These are phyloP conservation scores for Amblyteles armatorius DNA, from an alignment of 2,888 invertebrate species.

Conservation along the genomic window DNA sequence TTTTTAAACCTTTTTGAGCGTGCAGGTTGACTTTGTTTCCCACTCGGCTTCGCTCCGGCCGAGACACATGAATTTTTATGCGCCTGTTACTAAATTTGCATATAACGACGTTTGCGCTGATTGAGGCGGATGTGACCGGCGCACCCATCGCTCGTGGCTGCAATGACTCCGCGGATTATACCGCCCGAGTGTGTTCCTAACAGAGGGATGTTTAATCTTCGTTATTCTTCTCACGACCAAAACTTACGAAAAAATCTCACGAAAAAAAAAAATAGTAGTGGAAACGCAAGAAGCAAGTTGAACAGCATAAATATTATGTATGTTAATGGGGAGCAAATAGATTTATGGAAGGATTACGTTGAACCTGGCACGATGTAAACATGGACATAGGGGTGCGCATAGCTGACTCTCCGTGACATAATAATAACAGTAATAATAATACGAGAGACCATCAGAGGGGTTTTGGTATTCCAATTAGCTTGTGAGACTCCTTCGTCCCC, in stretches of 20 bases:
- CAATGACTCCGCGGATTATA: slow-evolving; percentile 52
- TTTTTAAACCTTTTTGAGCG: not conserved
- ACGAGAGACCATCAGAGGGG: not conserved
- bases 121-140: slow-evolving; percentile 79
- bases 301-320: slow-evolving; percentile 16
- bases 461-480: slow-evolving; percentile 31
- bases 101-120: slow-evolving; percentile 79
- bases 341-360: slow-evolving; percentile 37
- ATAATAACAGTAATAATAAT: slow-evolving; percentile 21
- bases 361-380: slow-evolving; percentile 27
- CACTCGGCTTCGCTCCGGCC: slow-evolving; percentile 26
- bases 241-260: not conserved
- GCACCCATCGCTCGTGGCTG: slow-evolving; percentile 71
- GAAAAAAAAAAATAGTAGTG: not conserved
- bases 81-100: slow-evolving; percentile 76
- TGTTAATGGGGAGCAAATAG: slow-evolving; percentile 40
- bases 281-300: not conserved
- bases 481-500: slow-evolving; percentile 19
- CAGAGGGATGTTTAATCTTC: slow-evolving; percentile 27
- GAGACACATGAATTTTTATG: slow-evolving; percentile 78
- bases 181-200: slow-evolving; percentile 20
- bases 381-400: not conserved
- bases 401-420: not conserved
- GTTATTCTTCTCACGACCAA: slow-evolving; percentile 13
- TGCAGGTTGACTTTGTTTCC: not conserved